Evolutionary conservation across 2,113 vertebrate genomes (phyloP), one percentile per base, ranked within the genome.

Genomic region (Pheucticus melanocephalus): DNA sequence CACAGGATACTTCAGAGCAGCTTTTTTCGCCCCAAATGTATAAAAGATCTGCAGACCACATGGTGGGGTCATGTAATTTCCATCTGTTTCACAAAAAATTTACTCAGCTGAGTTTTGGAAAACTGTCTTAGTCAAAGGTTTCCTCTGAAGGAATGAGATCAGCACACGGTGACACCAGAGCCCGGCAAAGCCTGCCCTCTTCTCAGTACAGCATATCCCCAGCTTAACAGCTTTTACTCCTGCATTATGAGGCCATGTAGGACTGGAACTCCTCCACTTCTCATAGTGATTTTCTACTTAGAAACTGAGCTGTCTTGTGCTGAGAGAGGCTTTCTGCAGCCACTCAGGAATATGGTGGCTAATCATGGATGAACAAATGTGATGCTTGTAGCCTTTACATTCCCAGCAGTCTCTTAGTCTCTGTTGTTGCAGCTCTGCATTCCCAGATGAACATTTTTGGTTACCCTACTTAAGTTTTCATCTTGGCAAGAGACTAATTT

Each of bases 401-500:
- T 92, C 54, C 72, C 11, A 44, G 3, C 28, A 61, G 45, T 57
- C 47, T 88, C 50, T 77, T 70, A 65, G 47, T 86, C 66, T 94
- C 66, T 72, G 5, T 44, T 39, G 81, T 64, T 89, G 86, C 65
- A 92, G 82, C 33, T 80, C 54, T 77, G 60, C 5, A 7, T 68
- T 90, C 40, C 51, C 54, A 87, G 39, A 33, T 95, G 88, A 81
- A 70, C 59, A 40, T 24, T 91, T 40, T 69, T 90, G 50, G 65
- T 86, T 82, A 95, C 78, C 57, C 54, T 82, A 44, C 61, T 88
- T 93, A 47, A 40, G 50, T 88, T 86, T 90, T 73, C 63, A 24
- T 68, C 78, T 79, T 88, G 71, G n/a, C 68, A 92, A 93, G 61
- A 94, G 53, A 93, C 60, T 96, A 96, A 97, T 95, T 45, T 76